A percentile compares a stretch with the other conserved stretches of the same genome.
Evolutionary conservation across 2,888 invertebrate species (phyloP).

Genomic region (Trissolcus brochymenae): DNA sequence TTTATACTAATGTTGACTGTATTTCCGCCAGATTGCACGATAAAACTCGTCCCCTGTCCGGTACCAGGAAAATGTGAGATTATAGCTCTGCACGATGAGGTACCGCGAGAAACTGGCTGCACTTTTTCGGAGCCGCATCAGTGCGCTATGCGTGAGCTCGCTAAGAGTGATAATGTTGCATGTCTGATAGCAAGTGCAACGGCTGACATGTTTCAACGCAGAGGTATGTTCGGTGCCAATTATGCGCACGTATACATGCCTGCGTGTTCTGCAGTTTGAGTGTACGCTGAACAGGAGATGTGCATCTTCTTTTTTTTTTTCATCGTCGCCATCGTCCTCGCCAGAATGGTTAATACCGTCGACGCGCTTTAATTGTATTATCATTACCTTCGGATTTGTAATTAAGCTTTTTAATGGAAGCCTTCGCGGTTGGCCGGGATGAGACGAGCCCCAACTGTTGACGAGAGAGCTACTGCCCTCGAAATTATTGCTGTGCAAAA

Average conservation of each 20-base stretch:
- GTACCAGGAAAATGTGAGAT: too few species aligned
- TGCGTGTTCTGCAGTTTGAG: conserved; percentile 59
- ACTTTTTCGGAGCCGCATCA: not conserved
- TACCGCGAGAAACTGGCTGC: too few species aligned
- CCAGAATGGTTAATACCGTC: conserved; percentile 49
- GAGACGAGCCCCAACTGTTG: conserved; percentile 34
- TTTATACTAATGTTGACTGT: conserved; percentile 68
- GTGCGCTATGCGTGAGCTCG: conserved; percentile 40
- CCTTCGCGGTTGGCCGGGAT: conserved; percentile 15
- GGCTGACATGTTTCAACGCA: conserved; percentile 11
- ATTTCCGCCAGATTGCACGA: conserved; percentile 13
- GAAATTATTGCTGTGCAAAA: conserved; percentile 24
- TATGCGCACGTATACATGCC: conserved; percentile 46
- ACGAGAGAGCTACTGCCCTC: conserved; percentile 37
- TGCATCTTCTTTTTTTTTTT: conserved; percentile 43
- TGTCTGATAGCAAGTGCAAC: conserved; percentile 52
- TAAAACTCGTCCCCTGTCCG: conserved; percentile 1
- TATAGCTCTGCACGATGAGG: too few species aligned
- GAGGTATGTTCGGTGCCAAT: conserved; percentile 21
- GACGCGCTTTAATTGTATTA: conserved; percentile 58
- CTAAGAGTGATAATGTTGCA: conserved; percentile 55
- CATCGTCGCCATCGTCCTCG: conserved; percentile 31
- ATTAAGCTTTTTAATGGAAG: conserved; percentile 51
- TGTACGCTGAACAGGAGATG: conserved; percentile 28
- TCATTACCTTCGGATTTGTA: conserved; percentile 55